Conservation (phyloP, 2,113 vertebrate genomes). For the Neogale vison region DNA sequence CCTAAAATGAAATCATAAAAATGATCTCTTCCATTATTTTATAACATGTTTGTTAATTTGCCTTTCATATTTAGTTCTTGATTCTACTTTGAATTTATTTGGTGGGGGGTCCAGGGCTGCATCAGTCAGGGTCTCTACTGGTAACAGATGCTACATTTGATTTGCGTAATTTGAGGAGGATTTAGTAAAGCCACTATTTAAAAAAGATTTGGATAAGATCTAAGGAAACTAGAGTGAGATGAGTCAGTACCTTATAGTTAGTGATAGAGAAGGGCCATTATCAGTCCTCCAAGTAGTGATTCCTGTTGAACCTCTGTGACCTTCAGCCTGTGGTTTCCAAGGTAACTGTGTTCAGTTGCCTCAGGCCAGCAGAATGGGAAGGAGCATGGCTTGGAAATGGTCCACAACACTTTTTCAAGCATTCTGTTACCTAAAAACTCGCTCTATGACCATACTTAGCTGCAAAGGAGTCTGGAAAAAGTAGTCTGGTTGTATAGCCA, state of each 20-base stretch:
- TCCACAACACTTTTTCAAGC: background rate
- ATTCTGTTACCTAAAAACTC: background rate
- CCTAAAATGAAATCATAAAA: background rate
- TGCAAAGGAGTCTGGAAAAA: background rate
- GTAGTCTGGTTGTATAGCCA: background rate
- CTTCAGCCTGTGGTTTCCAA: background rate
- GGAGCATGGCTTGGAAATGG: background rate
- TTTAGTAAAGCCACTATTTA: background rate
- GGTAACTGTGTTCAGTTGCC: background rate
- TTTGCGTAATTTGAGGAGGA: background rate
- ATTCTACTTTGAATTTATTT: background rate
- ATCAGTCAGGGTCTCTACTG: background rate
- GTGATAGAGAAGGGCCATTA: background rate
- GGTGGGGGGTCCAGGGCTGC: background rate
- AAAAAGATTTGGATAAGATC: background rate
- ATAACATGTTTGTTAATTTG: background rate
- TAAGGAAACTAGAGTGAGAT: background rate
- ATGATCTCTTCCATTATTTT: background rate
- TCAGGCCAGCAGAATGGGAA: background rate
- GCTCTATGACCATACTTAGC: background rate
- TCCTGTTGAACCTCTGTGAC: background rate
- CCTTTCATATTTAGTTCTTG: background rate
- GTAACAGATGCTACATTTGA: background rate
- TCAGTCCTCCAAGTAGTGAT: background rate
- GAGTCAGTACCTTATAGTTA: background rate